These are phyloP conservation scores for Labeo rohita DNA, from an alignment of 2,113 vertebrate genomes.

Conservation along the genomic window DNA sequence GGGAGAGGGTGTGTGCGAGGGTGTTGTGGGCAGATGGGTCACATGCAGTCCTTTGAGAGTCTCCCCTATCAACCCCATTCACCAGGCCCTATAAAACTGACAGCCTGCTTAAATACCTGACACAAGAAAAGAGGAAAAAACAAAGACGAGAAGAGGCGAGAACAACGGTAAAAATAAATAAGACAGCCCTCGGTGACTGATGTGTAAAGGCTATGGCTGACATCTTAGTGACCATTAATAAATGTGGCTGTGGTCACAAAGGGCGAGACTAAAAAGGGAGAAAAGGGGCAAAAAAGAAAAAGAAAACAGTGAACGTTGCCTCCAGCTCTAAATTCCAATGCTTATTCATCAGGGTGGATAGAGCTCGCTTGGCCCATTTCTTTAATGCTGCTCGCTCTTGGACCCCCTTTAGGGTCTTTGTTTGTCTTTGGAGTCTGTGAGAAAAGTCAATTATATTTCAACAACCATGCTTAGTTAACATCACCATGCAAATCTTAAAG, in stretches of 20 bases:
- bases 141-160: conserved; percentile 70
- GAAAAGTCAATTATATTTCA: conserved; percentile 79
- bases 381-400: conserved; percentile 71
- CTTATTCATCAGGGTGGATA: conserved; percentile 59
- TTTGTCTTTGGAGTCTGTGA: conserved; percentile 71
- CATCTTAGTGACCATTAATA: conserved; percentile 82
- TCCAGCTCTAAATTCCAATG: conserved; percentile 64
- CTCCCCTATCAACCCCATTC: conserved; percentile 78
- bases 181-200: conserved; percentile 81
- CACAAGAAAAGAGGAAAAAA: conserved; percentile 79
- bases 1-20: conserved; percentile 75
- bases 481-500: conserved; percentile 51
- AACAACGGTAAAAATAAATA: conserved; percentile 83
- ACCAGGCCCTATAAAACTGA: conserved; percentile 77
- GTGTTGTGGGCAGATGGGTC: conserved; percentile 81
- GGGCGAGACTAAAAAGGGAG: conserved; percentile 63
- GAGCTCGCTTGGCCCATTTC: conserved; percentile 77
- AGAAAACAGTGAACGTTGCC: conserved; percentile 69
- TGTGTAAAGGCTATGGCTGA: conserved; percentile 79
- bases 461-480: conserved; percentile 57
- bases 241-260: conserved; percentile 79
- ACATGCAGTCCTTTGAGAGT: conserved; percentile 80
- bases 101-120: conserved; percentile 83
- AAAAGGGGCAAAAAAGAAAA: conserved; percentile 63
- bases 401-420: conserved; percentile 81